Conservation (phyloP, 1,140 invertebrate genomes). For the Temnothorax longispinosus region DNA sequence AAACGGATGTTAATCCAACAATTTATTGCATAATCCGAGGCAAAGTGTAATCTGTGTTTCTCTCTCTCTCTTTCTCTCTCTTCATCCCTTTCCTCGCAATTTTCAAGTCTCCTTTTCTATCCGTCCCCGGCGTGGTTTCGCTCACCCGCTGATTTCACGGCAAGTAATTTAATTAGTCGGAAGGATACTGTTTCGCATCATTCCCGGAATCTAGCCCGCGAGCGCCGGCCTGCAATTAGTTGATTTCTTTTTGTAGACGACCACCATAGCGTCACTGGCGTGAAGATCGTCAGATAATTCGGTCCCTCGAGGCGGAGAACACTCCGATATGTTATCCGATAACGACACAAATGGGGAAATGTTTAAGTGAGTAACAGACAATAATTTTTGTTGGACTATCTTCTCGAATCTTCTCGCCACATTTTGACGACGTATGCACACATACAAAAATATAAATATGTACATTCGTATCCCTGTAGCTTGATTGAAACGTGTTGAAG, state of each 20-base stretch:
- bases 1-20: slow-evolving; percentile 64
- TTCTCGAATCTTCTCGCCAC: background rate
- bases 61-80: background rate
- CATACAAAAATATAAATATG: background rate
- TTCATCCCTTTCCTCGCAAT: background rate
- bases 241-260: slow-evolving; percentile 44
- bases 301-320: background rate
- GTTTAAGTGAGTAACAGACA: slow-evolving; percentile 11
- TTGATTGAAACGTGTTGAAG: background rate
- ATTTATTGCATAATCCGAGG: slow-evolving; percentile 48
- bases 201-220: slow-evolving; percentile 54
- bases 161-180: slow-evolving; percentile 70
- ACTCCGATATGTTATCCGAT: background rate
- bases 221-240: slow-evolving; percentile 61
- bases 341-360: slow-evolving; percentile 12
- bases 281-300: slow-evolving; percentile 70
- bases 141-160: slow-evolving; percentile 67
- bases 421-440: background rate
- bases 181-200: slow-evolving; percentile 62
- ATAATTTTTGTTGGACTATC: slow-evolving; percentile 14
- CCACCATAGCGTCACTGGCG: slow-evolving; percentile 55
- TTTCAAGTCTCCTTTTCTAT: background rate
- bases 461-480: background rate
- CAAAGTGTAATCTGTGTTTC: background rate
- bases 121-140: slow-evolving; percentile 9